Base-by-base conservation (phyloP, 1,140 invertebrate species). In the Hylaeus anthracinus region DNA sequence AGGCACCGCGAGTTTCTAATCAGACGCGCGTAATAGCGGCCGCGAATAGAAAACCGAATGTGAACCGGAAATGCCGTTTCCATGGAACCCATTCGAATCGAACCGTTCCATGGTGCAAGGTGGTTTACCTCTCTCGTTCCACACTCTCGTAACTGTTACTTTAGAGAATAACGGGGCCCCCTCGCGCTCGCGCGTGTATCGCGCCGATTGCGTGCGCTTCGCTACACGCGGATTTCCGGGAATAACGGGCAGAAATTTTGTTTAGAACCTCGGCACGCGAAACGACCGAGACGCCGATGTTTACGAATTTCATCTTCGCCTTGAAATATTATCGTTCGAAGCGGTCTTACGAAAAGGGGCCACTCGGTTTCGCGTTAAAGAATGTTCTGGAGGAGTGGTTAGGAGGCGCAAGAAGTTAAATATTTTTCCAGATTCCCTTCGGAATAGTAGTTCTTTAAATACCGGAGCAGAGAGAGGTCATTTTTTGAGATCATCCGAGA, bases 11-110 rank as follows among this genome's bases (percentile, higher is more conserved):
- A 81, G 84, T 90, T 90, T 91, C 90, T 91, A 90, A 90, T 90
- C 85, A 78, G 75, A 83, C n/a, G 15, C 88, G 82, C 88, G 87
- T 88, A 90, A 90, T 88, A 90, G 88, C 82, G 85, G 67, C 84
- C 72, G 72, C 83, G 85, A 84, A 85, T 87, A 79, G 86, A 82
- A 83, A 83, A 85, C 85, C 82, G 83, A 86, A 90, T 90, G 90
- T 90, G 87, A 91, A 90, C 90, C 90, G 90, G 90, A 91, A 91
- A 87, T 87, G 83, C 83, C 88, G 90, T 90, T 88, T 90, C 89
- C 89, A 90, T 87, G 89, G 88, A 83, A 83, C 79, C 85, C 86
- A 86, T 88, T 85, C 80, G 89, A 86, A 90, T 90, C 89, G 86
- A 90, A 89, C 55, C 71, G 67, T 73, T 72, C 72, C 81, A 71